These are phyloP conservation scores for Apomyelois bistriatella DNA, from an alignment of 2,888 invertebrate genomes.

Conservation along the genomic window DNA sequence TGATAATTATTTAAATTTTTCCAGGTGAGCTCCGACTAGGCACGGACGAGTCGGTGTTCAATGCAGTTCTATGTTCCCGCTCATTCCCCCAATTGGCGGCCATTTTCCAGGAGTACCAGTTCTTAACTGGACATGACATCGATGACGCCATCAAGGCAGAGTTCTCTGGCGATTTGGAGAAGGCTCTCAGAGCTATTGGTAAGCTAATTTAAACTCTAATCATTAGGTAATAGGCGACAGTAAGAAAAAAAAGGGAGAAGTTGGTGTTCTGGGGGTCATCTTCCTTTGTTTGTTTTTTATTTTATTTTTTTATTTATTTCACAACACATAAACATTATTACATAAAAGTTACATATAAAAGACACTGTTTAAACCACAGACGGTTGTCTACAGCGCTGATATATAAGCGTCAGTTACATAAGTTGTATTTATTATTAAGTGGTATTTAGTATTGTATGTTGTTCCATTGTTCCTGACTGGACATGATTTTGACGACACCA, in stretches of 20 bases:
- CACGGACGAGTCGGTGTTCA: conserved; percentile 93
- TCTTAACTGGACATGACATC: conserved; percentile 88
- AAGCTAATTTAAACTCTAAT: conserved; percentile 19
- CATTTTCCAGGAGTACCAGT: conserved; percentile 85
- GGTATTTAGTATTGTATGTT: too few relatives aligned
- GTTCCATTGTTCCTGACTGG: too few relatives aligned
- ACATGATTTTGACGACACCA: too few relatives aligned
- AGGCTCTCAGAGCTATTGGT: conserved; percentile 88
- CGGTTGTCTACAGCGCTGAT: too few relatives aligned
- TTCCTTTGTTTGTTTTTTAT: too few relatives aligned
- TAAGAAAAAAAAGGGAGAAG: neutral
- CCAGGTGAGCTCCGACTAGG: conserved; percentile 81
- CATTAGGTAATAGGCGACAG: neutral
- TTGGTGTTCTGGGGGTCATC: too few relatives aligned
- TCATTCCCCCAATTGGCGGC: conserved; percentile 75
- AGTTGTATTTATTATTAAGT: too few relatives aligned
- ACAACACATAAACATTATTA: too few relatives aligned
- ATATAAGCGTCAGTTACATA: too few relatives aligned
- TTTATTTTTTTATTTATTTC: too few relatives aligned
- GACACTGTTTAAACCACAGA: too few relatives aligned
- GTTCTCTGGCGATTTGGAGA: conserved; percentile 90
- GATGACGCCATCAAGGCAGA: conserved; percentile 90
- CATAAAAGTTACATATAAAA: too few relatives aligned
- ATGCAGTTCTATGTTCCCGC: conserved; percentile 89
- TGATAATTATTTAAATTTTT: conserved; percentile 15